Conservation (phyloP, 2,113 vertebrate species). For the Sorex fumeus region DNA sequence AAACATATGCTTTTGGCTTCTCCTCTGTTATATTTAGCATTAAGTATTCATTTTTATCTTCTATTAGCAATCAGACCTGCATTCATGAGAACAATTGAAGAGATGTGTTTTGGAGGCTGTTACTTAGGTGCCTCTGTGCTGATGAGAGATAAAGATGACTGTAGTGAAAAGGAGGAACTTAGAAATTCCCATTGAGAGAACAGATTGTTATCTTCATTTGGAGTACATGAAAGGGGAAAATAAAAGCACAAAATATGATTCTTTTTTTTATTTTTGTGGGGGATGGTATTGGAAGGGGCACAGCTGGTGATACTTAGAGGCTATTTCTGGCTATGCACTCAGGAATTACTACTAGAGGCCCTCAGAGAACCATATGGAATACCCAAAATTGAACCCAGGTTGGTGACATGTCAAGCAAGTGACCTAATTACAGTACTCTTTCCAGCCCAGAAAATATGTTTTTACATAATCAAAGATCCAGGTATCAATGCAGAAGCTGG, state of each 20-base stretch:
- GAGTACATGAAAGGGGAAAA: neutral
- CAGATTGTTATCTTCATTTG: neutral
- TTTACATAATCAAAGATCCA: neutral
- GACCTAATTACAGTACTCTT: too few species aligned
- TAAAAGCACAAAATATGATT: conserved; percentile 10
- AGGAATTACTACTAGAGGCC: too few species aligned
- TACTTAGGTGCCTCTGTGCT: neutral
- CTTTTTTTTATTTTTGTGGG: too few species aligned
- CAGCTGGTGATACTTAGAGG: too few species aligned
- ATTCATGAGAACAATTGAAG: conserved; percentile 39
- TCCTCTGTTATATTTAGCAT: neutral
- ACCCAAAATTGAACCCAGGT: too few species aligned
- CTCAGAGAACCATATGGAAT: too few species aligned
- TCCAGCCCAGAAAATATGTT: neutral
- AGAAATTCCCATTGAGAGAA: neutral
- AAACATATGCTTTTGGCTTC: neutral
- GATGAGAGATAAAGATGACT: neutral
- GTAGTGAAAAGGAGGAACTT: neutral
- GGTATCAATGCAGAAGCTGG: neutral
- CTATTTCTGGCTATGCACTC: too few species aligned
- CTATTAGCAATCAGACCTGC: neutral
- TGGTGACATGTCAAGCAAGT: too few species aligned
- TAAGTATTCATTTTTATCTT: neutral
- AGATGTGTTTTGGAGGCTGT: neutral
- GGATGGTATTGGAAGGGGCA: too few species aligned